These are phyloP conservation scores for Latrodectus geometricus DNA, from an alignment of 1,140 invertebrate genomes.

Conservation along the genomic window DNA sequence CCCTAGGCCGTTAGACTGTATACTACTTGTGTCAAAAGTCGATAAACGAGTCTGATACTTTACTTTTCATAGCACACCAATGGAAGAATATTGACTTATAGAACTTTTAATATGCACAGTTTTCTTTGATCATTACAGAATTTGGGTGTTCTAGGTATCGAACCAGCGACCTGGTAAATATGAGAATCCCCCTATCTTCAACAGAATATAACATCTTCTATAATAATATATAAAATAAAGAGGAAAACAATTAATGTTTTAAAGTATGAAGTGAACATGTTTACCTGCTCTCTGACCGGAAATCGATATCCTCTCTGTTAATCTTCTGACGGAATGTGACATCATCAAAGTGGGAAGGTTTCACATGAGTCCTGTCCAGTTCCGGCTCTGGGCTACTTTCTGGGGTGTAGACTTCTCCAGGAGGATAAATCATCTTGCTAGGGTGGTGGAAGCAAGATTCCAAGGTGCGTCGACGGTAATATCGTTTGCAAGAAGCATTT, in stretches of 20 bases:
- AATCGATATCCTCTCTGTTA: conserved; percentile 83
- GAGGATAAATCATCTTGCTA: conserved; percentile 94
- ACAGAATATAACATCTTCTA: too few species aligned
- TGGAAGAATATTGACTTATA: too few species aligned
- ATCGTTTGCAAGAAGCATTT: conserved; percentile 87
- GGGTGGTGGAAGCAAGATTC: conserved; percentile 87
- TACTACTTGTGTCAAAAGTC: too few species aligned
- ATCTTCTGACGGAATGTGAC: conserved; percentile 71
- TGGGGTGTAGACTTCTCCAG: conserved; percentile 80
- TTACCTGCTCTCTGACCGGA: conserved; percentile 89
- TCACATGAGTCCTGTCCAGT: conserved; percentile 52
- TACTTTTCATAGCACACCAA: too few species aligned
- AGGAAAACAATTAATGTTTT: neutral
- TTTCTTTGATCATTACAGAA: too few species aligned
- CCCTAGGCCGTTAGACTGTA: too few species aligned
- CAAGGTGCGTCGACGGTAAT: conserved; percentile 84
- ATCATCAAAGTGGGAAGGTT: conserved; percentile 64
- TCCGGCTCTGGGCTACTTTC: conserved; percentile 75
- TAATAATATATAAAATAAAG: too few species aligned
- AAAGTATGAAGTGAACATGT: conserved; percentile 64
- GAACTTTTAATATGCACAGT: too few species aligned
- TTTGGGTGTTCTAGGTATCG: too few species aligned
- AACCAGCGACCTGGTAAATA: too few species aligned
- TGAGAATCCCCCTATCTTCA: too few species aligned
- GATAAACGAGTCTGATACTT: too few species aligned